Evolutionary conservation across 2,113 vertebrate species (phyloP).

Genomic region (Rhipidura dahli): DNA sequence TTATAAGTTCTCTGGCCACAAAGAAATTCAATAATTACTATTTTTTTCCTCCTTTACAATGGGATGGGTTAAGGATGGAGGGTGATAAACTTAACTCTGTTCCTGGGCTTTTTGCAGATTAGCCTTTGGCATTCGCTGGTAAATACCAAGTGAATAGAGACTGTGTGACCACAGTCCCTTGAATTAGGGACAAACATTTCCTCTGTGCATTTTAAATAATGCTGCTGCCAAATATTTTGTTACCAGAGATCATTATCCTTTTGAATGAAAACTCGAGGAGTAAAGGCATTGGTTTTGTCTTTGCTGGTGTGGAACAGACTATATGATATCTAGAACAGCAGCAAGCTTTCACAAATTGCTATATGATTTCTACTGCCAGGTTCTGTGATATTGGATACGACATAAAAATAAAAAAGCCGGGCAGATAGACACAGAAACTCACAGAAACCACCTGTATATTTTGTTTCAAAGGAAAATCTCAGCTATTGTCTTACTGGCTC

Average conservation of each 20-base stretch:
- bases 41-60: neutral
- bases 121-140: neutral
- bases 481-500: conserved; percentile 63
- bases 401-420: conserved; percentile 68
- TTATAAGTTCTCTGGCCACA: conserved; percentile 27
- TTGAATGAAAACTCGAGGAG: conserved; percentile 26
- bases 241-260: conserved; percentile 53
- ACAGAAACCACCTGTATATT: conserved; percentile 75
- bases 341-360: conserved; percentile 43
- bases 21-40: conserved; percentile 32
- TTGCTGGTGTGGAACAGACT: conserved; percentile 62
- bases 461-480: conserved; percentile 77
- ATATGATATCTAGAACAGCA: conserved; percentile 59
- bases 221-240: conserved; percentile 65
- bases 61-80: conserved; percentile 11
- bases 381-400: conserved; percentile 72
- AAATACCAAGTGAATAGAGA: conserved; percentile 52
- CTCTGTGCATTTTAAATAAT: conserved; percentile 66
- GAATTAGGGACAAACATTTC: conserved; percentile 66
- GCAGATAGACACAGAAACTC: conserved; percentile 65
- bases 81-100: conserved; percentile 9
- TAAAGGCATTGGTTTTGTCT: conserved; percentile 56
- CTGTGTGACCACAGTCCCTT: conserved; percentile 53
- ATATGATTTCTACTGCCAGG: conserved; percentile 64
- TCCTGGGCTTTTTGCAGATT: neutral